Evolutionary conservation across 2,113 vertebrate genomes (phyloP).

Genomic region (Chauna torquata): DNA sequence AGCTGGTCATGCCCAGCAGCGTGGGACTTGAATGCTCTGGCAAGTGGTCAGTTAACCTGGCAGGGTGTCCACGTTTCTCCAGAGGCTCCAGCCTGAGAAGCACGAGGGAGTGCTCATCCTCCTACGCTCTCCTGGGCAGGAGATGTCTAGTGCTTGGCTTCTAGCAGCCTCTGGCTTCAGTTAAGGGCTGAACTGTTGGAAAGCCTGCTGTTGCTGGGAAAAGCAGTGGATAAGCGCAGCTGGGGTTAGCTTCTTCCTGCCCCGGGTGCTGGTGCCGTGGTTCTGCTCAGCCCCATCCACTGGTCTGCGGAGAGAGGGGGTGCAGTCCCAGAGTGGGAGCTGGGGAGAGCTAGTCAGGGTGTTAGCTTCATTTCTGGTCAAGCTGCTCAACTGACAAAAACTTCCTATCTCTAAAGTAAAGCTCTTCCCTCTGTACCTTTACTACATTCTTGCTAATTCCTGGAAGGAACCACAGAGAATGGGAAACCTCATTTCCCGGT

Average conservation of each 20-base stretch:
- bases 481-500: neutral
- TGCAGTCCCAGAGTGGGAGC: neutral
- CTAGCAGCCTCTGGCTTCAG: neutral
- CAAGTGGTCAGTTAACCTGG: neutral
- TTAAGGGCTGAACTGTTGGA: neutral
- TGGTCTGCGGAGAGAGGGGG: accelerated
- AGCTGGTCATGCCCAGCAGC: neutral
- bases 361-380: neutral
- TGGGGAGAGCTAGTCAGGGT: neutral
- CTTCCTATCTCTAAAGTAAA: neutral
- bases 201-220: neutral
- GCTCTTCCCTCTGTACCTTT: neutral
- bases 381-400: neutral
- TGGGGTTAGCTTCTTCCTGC: neutral
- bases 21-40: neutral
- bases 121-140: neutral
- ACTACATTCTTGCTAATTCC: neutral
- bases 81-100: neutral
- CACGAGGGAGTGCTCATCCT: neutral
- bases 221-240: neutral
- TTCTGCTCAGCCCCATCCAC: neutral
- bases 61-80: neutral
- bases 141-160: neutral
- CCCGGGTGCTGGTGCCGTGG: accelerated
- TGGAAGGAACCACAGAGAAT: neutral